Conservation (phyloP, 2,113 vertebrate species). For the Phrynosoma platyrhinos region DNA sequence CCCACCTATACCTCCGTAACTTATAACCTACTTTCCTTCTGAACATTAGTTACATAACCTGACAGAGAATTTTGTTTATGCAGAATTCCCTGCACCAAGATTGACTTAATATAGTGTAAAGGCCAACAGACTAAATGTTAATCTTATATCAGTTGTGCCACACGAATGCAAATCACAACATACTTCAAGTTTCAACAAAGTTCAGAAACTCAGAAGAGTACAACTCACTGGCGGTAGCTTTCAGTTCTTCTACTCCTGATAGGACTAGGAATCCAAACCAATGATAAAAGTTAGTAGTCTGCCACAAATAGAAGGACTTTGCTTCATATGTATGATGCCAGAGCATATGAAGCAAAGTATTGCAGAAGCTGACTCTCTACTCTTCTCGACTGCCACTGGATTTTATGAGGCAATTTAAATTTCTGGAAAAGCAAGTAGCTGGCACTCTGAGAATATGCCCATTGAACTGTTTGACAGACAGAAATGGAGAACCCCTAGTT, state of each 20-base stretch:
- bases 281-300: not conserved
- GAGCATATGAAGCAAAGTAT: not conserved
- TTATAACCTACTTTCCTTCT: not conserved
- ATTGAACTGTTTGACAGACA: not conserved
- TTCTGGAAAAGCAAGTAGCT: no score
- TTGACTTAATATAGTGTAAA: not conserved
- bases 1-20: not conserved
- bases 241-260: not conserved
- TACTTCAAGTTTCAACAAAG: not conserved
- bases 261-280: not conserved
- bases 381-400: no score
- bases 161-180: not conserved
- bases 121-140: not conserved
- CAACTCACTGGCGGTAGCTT: not conserved
- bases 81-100: not conserved
- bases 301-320: not conserved
- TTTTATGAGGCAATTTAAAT: no score
- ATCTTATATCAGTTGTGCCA: not conserved
- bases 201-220: not conserved
- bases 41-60: not conserved
- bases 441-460: not conserved
- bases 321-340: no score
- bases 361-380: not conserved
- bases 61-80: not conserved
- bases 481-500: not conserved